Base-by-base conservation (phyloP, 2,113 vertebrate genomes). In the Grantiella picta region DNA sequence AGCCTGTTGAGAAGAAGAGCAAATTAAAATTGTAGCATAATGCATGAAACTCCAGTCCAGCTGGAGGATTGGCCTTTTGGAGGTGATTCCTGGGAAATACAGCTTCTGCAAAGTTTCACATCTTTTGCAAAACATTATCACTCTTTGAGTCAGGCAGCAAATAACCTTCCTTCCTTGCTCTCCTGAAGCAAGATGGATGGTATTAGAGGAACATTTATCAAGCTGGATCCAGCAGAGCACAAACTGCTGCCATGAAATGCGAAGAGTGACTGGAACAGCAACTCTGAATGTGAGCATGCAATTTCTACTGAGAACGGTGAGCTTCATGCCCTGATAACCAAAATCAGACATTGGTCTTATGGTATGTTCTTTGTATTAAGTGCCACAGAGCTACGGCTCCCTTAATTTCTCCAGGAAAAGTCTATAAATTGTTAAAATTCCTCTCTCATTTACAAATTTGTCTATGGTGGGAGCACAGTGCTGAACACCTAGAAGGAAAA, bases 91-190 rank as follows among this genome's bases (percentile, higher is more conserved):
- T 69, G 24, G n/a, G 65, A 92, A 82, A 69, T n/a, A 21, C 7
- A 63, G 40, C 57, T 89, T 75, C 75, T 93, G 80, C 70, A 57
- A 69, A 56, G n/a, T 65, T 91, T 82, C 82, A 66, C 23, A 82
- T 82, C 22, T 66, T 72, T 54, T 2, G 1, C 56, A 77, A 95
- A 89, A 53, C 33, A 25, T 7, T 5, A 42, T 61, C 17, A 10
- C 23, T 77, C n/a, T 40, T 27, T 13, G 27, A 80, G 35, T 19
- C 50, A 49, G 59, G 47, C 54, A 86, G 76, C 79, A 86, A 92
- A 92, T 28, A 65, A 56, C 36, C 13, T 94, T 24, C 53, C 10
- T 8, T 89, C 53, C 65, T 36, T 36, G 36, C 38, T 77, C 28
- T 44, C 53, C 44, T 28, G 22, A 45, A 75, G 15, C 38, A 83